These are phyloP conservation scores for Silurus meridionalis DNA, from an alignment of 2,113 vertebrate genomes.

Conservation along the genomic window DNA sequence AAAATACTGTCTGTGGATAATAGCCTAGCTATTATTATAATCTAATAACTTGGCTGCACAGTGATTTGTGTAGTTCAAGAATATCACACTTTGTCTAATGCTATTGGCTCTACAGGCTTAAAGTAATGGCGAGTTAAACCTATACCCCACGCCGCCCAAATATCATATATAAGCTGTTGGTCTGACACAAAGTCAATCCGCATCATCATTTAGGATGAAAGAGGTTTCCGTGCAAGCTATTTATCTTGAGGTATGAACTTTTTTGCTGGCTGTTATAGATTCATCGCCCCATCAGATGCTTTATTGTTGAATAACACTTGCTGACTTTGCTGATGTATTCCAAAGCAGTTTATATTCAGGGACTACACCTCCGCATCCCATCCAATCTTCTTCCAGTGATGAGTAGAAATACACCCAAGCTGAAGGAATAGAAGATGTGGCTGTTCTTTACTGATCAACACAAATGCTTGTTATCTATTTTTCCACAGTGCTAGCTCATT, in stretches of 20 bases:
- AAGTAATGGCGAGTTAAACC: slow-evolving; percentile 21
- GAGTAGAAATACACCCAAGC: slow-evolving; percentile 3
- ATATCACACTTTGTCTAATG: slow-evolving; percentile 16
- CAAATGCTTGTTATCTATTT: background rate
- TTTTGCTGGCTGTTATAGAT: background rate
- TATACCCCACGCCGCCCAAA: slow-evolving; percentile 16
- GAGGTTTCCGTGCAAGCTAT: background rate
- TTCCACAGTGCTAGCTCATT: background rate
- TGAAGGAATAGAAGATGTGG: slow-evolving; percentile 9
- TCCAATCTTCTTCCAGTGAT: slow-evolving; percentile 52
- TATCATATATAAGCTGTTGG: slow-evolving; percentile 17
- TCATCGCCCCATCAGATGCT: slow-evolving; percentile 39
- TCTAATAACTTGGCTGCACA: slow-evolving; percentile 39
- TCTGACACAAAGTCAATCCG: slow-evolving; percentile 27
- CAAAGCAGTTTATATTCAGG: background rate
- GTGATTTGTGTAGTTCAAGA: slow-evolving; percentile 3
- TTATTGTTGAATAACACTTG: slow-evolving; percentile 53
- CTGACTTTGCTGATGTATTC: slow-evolving; percentile 61
- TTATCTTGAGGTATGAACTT: slow-evolving; percentile 2
- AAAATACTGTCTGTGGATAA: slow-evolving; percentile 42
- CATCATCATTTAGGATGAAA: slow-evolving; percentile 26
- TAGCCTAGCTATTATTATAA: slow-evolving; percentile 32
- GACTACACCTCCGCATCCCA: background rate
- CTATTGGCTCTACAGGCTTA: background rate
- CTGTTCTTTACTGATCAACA: background rate